A percentile compares a stretch with the other conserved stretches of the same genome.
Evolutionary conservation across 1,140 invertebrate genomes (phyloP).

Genomic region (Archegozetes longisetosus): DNA sequence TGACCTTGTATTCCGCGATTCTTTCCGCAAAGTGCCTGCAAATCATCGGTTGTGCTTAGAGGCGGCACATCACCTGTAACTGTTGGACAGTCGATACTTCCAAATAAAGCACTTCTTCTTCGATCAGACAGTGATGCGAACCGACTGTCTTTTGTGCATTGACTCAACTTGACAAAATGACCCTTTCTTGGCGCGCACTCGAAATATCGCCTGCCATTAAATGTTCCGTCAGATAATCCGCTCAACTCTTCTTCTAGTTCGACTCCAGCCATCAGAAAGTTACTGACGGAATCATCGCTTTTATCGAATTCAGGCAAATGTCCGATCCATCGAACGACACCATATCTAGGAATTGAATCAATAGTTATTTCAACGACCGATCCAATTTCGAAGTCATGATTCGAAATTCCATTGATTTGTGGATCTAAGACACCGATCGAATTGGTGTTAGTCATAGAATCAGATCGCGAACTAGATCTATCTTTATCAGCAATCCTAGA

Average conservation of each 20-base stretch:
- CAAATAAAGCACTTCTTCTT: conserved; percentile 29
- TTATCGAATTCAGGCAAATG: conserved; percentile 20
- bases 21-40: conserved; percentile 28
- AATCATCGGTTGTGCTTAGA: conserved; percentile 32
- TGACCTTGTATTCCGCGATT: conserved; percentile 79
- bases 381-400: conserved; percentile 30
- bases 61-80: conserved; percentile 61
- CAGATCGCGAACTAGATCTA: neutral
- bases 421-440: neutral
- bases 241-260: conserved; percentile 57
- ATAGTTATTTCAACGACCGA: conserved; percentile 34
- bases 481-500: neutral
- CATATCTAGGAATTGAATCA: conserved; percentile 32
- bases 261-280: conserved; percentile 43
- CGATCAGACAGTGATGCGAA: conserved; percentile 31
- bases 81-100: conserved; percentile 51
- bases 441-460: neutral
- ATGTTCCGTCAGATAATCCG: conserved; percentile 54
- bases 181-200: conserved; percentile 49
- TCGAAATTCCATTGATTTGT: neutral
- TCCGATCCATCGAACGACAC: conserved; percentile 77
- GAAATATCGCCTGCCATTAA: conserved; percentile 51
- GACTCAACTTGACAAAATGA: conserved; percentile 54
- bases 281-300: conserved; percentile 22
- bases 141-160: conserved; percentile 56